A percentile compares a stretch with the other conserved stretches of the same genome.
Evolutionary conservation across 2,888 invertebrate genomes (phyloP).

Genomic region (Drosophila koepferae): DNA sequence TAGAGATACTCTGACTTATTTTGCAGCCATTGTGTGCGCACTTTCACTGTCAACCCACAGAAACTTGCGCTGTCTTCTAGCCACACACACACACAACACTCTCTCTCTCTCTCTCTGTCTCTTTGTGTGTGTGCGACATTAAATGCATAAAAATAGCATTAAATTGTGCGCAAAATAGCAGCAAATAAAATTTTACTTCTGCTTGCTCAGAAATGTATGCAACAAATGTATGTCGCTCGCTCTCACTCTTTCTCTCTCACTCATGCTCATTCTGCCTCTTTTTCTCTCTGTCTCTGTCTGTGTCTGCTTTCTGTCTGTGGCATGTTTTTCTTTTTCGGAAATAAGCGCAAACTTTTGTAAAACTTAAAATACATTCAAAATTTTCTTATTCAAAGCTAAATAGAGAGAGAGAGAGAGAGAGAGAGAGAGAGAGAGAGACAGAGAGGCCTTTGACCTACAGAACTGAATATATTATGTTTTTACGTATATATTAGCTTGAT

Average conservation of each 20-base stretch:
- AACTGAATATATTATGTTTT: background rate
- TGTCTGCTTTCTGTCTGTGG: conserved; percentile 28
- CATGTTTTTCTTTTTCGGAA: conserved; percentile 36
- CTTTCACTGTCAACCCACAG: conserved; percentile 66
- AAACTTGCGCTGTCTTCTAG: conserved; percentile 49
- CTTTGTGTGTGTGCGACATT: conserved; percentile 52
- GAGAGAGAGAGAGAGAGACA: background rate
- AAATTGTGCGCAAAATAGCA: conserved; percentile 76
- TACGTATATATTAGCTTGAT: background rate
- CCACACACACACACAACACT: conserved; percentile 26
- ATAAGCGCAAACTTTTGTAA: conserved; percentile 45
- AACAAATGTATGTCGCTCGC: conserved; percentile 53
- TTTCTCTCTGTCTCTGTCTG: conserved; percentile 9
- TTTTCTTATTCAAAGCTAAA: background rate
- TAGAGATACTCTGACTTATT: conserved; percentile 22
- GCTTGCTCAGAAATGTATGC: conserved; percentile 65
- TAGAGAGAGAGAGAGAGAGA: background rate
- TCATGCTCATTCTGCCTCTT: background rate
- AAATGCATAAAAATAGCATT: conserved; percentile 78
- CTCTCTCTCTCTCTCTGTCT: background rate
- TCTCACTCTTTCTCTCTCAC: background rate
- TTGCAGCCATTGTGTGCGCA: conserved; percentile 49
- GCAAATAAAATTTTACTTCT: conserved; percentile 67
- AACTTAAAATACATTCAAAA: conserved; percentile 32
- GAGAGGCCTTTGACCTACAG: background rate